These are phyloP conservation scores for Microtus agrestis DNA, from an alignment of 2,797 vertebrate species.

Conservation along the genomic window DNA sequence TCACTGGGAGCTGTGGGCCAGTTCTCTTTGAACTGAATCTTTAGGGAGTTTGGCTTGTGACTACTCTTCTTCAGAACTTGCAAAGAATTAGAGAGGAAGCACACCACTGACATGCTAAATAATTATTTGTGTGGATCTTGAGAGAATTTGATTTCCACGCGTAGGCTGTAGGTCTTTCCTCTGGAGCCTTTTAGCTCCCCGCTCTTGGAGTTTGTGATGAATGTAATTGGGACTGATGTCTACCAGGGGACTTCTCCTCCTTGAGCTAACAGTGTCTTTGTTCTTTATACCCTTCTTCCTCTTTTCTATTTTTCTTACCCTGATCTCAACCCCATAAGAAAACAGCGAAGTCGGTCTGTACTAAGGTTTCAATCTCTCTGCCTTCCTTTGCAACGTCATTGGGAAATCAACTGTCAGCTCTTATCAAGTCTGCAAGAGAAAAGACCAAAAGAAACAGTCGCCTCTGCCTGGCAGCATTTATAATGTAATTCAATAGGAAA, in stretches of 20 bases:
- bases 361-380: slow-evolving; percentile 10
- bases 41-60: not conserved
- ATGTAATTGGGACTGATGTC: slow-evolving; percentile 14
- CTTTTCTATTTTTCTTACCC: slow-evolving; percentile 33
- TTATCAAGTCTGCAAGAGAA: not conserved
- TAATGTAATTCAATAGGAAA: slow-evolving; percentile 23
- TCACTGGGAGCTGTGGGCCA: not conserved
- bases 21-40: slow-evolving; percentile 25
- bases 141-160: slow-evolving; percentile 34
- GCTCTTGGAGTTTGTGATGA: slow-evolving; percentile 34
- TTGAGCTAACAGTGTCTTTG: not conserved
- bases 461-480: not conserved
- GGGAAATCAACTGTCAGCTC: slow-evolving; percentile 46
- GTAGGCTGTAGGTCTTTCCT: not conserved
- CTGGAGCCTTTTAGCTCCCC: not conserved
- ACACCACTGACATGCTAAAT: slow-evolving; percentile 19
- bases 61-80: slow-evolving; percentile 25
- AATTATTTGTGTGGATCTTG: slow-evolving; percentile 10
- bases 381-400: slow-evolving; percentile 24
- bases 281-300: slow-evolving; percentile 44
- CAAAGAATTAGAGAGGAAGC: not conserved
- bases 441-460: not conserved
- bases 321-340: slow-evolving; percentile 39
- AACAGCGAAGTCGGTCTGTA: slow-evolving; percentile 10
- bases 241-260: slow-evolving; percentile 18